Base-by-base conservation (phyloP, 2,888 invertebrate species). In the Myopa testacea region DNA sequence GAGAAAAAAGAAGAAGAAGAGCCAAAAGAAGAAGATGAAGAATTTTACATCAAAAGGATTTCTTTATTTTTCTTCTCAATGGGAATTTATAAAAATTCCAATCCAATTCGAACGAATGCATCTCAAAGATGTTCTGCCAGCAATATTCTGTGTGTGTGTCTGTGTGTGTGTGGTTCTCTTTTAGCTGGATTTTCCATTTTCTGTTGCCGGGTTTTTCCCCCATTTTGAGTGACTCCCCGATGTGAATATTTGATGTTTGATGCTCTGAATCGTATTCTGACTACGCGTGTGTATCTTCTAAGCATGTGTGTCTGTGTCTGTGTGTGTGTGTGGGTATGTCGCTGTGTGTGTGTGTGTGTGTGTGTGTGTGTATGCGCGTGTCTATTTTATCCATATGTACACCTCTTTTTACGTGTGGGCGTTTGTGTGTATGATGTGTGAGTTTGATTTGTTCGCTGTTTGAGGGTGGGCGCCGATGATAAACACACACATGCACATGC, bases 11-110 rank as follows among this genome's bases (percentile, higher is more conserved):
- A 26, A 26, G 1, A 26, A 26, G 26, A 26, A 26, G 26, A 26
- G 2, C 26, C 26, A 26, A 2, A 1, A 26, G 26, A 26, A 26
- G 26, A 26, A 26, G 26, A 26, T 26, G 26, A 58, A 6, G 14
- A 34, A 0, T 26, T 62, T 62, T 62, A 12, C 62, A 62, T 62
- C 26, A 62, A 62, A 62, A 62, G 26, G 40, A 10, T 55, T 34
- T 58, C 10, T n/a, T 72, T 40, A 12, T 16, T 14, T 37, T 40
- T 60, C 16, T 16, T 60, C 40, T 60, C 45, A 40, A 26, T 55
- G 14, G 34, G 40, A 65, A 65, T 58, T 58, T 60, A n/a, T 65
- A n/a, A 74, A 58, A 69, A 69, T 75, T 69, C 34, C 69, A 75
- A 69, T 69, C 50, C 60, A 68, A 75, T 69, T 58, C 19, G 12